Evolutionary conservation across 2,797 vertebrate species (phyloP).

Genomic region (Epinephelus awoara): DNA sequence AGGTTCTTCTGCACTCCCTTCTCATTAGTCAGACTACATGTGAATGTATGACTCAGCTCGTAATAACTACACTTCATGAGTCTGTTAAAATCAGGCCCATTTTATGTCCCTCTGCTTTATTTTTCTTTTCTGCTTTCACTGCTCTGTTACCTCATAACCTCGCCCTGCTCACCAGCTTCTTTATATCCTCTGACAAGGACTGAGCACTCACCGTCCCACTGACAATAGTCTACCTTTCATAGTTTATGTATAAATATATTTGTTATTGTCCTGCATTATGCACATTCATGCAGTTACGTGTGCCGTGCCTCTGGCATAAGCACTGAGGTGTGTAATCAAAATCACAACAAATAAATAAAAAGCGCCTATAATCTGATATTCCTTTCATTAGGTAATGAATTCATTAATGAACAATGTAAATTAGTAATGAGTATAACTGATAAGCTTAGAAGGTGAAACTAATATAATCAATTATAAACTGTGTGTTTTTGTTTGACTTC

Average conservation of each 20-base stretch:
- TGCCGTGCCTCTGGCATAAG: constrained; percentile 19
- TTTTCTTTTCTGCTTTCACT: constrained; percentile 30
- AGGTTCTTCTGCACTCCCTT: constrained; percentile 37
- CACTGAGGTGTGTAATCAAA: constrained; percentile 35
- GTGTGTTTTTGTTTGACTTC: constrained; percentile 2
- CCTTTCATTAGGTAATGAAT: constrained; percentile 23
- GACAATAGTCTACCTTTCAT: not conserved
- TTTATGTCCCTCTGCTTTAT: constrained; percentile 38
- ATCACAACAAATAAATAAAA: constrained; percentile 31
- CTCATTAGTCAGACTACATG: constrained; percentile 62
- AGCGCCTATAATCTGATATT: constrained; percentile 8
- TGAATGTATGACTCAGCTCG: constrained; percentile 58
- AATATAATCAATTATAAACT: constrained; percentile 25
- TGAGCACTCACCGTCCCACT: constrained; percentile 5
- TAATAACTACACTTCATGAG: constrained; percentile 47
- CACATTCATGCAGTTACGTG: constrained; percentile 14
- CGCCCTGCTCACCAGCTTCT: constrained; percentile 1
- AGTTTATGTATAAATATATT: constrained; percentile 17
- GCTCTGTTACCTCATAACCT: constrained; percentile 7
- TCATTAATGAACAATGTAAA: constrained; percentile 32
- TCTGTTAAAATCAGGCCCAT: constrained; percentile 52
- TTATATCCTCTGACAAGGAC: constrained; percentile 25
- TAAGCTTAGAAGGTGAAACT: constrained; percentile 23
- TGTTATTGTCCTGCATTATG: constrained; percentile 11
- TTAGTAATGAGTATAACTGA: constrained; percentile 34